These are phyloP conservation scores for Pediacus dermestoides DNA, from an alignment of 2,888 invertebrate genomes.

Conservation along the genomic window DNA sequence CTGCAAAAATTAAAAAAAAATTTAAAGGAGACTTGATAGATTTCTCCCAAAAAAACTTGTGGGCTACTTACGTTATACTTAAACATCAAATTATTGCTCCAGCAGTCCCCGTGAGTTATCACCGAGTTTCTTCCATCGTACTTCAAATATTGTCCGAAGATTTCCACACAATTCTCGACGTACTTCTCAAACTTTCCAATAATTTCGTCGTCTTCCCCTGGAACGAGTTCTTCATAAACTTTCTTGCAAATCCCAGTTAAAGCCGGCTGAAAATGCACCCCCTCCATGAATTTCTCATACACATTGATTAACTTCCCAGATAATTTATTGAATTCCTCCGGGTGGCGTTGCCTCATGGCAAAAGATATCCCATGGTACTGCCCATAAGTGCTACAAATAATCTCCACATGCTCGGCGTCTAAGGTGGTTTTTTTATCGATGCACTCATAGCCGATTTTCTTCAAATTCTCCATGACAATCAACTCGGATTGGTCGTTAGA, in stretches of 20 bases:
- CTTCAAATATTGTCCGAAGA: not conserved
- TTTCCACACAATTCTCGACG: not conserved
- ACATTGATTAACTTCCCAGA: too few species aligned
- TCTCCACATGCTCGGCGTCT: slow-evolving; percentile 12
- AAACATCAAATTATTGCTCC: slow-evolving; percentile 1
- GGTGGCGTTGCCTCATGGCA: slow-evolving; percentile 10
- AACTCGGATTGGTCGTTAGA: not conserved
- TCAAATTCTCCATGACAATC: slow-evolving; percentile 15
- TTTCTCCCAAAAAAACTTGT: too few species aligned
- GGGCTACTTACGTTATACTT: slow-evolving; percentile 2
- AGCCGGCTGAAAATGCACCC: too few species aligned
- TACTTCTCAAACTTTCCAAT: not conserved
- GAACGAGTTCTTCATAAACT: not conserved
- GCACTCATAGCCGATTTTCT: slow-evolving; percentile 9
- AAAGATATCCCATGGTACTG: slow-evolving; percentile 14
- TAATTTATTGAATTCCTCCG: slow-evolving; percentile 13
- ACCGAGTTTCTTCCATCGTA: slow-evolving; percentile 7
- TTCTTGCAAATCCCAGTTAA: too few species aligned
- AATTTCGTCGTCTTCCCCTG: not conserved
- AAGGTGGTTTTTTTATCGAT: slow-evolving; percentile 10
- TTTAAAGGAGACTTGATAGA: too few species aligned
- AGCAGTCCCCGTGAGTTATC: not conserved
- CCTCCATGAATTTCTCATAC: too few species aligned
- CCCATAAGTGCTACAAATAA: slow-evolving; percentile 18
- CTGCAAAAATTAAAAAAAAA: too few species aligned